Evolutionary conservation across 2,797 vertebrate species (phyloP).

Genomic region (Xenops minutus): DNA sequence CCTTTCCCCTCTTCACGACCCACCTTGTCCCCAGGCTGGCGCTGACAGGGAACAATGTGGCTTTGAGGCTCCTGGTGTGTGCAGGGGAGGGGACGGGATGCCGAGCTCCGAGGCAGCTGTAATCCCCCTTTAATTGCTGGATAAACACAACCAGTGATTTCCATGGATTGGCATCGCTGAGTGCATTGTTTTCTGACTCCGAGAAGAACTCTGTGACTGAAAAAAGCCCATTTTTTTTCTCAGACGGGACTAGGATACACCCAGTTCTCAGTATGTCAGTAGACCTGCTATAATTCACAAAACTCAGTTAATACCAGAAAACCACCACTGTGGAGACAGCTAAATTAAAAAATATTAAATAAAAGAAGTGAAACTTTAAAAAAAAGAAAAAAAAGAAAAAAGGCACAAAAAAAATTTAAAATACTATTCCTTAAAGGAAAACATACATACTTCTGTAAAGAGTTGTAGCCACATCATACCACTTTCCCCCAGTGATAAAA

Average conservation of each 20-base stretch:
- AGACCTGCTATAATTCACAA: neutral
- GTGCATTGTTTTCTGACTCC: neutral
- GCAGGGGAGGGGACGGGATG: constrained; percentile 38
- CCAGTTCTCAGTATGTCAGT: neutral
- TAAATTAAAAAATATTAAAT: too few species aligned
- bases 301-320: neutral
- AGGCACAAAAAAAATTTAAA: neutral
- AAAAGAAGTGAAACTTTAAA: accelerated
- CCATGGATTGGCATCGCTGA: constrained; percentile 36
- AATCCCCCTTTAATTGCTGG: constrained; percentile 74
- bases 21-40: constrained; percentile 15
- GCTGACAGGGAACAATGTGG: constrained; percentile 36
- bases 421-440: neutral
- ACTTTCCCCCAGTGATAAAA: neutral
- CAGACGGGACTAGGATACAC: neutral
- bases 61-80: constrained; percentile 51
- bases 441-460: neutral
- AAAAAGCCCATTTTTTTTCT: neutral
- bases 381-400: neutral
- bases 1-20: neutral
- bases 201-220: neutral
- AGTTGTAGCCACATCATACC: neutral
- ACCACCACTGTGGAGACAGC: neutral
- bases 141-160: constrained; percentile 60
- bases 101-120: constrained; percentile 50